phyloP scores from a whole-genome alignment of 2,113 vertebrate genomes.

The Carettochelys insculpta region DNA sequence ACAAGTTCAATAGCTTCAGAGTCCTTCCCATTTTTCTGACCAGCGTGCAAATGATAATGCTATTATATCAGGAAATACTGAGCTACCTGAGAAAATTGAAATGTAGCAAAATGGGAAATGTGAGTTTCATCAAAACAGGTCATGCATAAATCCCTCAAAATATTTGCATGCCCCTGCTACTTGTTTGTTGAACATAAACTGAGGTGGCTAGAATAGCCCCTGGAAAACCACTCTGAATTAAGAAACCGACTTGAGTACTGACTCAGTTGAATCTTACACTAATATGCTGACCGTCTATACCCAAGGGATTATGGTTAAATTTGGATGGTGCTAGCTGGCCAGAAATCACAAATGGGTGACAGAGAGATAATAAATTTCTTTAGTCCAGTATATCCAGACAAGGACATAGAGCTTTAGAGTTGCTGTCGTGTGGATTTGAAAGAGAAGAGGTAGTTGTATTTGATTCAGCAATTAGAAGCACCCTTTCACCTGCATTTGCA shows the following conservation, averaged over 20 bases:
- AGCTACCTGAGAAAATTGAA: neutral
- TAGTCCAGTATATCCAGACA: neutral
- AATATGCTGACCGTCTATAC: conserved; percentile 32
- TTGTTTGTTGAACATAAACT: conserved; percentile 20
- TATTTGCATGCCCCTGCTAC: conserved; percentile 13
- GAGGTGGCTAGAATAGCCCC: neutral
- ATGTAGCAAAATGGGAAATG: neutral
- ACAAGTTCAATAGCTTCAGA: neutral
- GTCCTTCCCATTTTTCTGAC: neutral
- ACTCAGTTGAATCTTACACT: conserved; percentile 35
- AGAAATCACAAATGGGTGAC: neutral
- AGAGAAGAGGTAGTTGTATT: neutral
- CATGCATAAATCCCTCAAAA: conserved; percentile 23
- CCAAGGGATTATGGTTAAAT: conserved; percentile 52
- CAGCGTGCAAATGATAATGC: conserved; percentile 12
- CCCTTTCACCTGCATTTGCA: neutral
- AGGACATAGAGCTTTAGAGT: neutral
- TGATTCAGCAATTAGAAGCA: neutral
- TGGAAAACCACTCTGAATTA: conserved; percentile 30
- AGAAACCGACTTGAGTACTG: conserved; percentile 26
- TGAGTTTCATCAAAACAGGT: neutral
- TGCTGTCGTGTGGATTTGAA: conserved; percentile 16
- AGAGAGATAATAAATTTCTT: neutral
- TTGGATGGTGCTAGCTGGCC: conserved; percentile 8
- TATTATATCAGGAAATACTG: conserved; percentile 18